These are phyloP conservation scores for Choristoneura rosaceana DNA, from an alignment of 2,888 invertebrate genomes.

Conservation along the genomic window DNA sequence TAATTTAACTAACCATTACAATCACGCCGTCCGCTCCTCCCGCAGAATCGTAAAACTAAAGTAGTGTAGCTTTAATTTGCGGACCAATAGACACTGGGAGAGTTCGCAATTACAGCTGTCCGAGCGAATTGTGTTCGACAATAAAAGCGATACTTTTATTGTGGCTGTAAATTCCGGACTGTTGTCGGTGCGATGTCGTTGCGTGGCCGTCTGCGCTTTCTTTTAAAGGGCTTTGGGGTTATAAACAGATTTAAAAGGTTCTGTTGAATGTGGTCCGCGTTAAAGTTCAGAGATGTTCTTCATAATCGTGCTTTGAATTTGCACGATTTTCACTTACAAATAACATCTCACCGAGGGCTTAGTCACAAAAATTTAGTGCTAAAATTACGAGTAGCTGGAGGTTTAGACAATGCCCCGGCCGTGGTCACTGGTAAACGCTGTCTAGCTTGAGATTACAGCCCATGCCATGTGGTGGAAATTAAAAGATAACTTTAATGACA, in stretches of 20 bases:
- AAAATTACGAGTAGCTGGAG: no score
- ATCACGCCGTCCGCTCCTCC: conserved; percentile 31
- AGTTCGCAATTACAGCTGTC: conserved; percentile 82
- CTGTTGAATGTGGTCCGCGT: not conserved
- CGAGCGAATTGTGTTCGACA: conserved; percentile 80
- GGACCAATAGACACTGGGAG: conserved; percentile 76
- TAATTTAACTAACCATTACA: conserved; percentile 34
- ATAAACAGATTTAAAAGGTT: conserved; percentile 1
- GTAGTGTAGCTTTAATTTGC: conserved; percentile 77
- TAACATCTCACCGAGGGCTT: no score
- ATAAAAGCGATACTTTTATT: conserved; percentile 83
- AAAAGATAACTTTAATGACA: no score
- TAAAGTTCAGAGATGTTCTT: no score
- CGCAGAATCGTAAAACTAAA: conserved; percentile 64
- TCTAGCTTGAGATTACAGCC: no score
- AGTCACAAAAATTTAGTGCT: no score
- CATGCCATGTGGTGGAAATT: no score
- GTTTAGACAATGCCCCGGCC: no score
- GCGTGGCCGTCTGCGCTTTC: conserved; percentile 60
- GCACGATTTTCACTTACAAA: no score
- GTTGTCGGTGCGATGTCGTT: conserved; percentile 68
- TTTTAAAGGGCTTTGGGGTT: conserved; percentile 16
- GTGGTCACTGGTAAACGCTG: no score
- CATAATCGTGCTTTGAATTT: no score
- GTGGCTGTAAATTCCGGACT: conserved; percentile 75